Base-by-base conservation (phyloP, 2,113 vertebrate genomes). In the Chionomys nivalis region DNA sequence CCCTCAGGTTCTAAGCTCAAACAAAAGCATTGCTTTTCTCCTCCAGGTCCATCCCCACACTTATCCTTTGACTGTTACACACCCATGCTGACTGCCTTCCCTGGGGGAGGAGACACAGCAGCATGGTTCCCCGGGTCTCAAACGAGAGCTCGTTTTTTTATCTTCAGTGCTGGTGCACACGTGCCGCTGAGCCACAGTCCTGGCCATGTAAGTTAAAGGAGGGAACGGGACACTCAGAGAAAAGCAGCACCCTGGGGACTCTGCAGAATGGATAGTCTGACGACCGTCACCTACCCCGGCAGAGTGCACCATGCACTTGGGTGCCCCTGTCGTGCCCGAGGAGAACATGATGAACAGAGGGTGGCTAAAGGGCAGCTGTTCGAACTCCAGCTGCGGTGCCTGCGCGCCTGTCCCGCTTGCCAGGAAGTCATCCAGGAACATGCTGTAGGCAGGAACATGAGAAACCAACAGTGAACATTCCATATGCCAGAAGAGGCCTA, bases 271-370 rank as follows among this genome's bases (percentile, higher is more conserved):
- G 49, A 58, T 4, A 1, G 49, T 23, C 17, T 66, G 58, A 66
- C 1, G 28, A 47, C 61, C 33, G 39, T 4, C 6, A 98, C 99
- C 96, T 98, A 99, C 99, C 99, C 99, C 99, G 0, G 99, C 99
- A 0, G 99, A 99, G 97, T 99, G 99, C 95, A 99, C 99, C 99
- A 99, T 99, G 97, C 99, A 99, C 97, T 99, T 99, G 1, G 99
- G 99, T 10, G 99, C 99, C 4, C 99, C 99, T 0, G 99, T 99
- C 42, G 99, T 99, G 94, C 99, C 99, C 0, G 99, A 99, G 0
- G 99, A 99, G 96, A 99, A 99, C 99, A 99, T 99, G 98, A 99
- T 99, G 93, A 99, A 99, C 52, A 99, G 99, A 0, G 99, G 99
- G 91, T 99, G 99, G 95, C 96, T 99, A 97, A 99, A 99, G 1